Evolutionary conservation across 2,113 vertebrate species (phyloP), one percentile per base, ranked within the genome.

Genomic region (Peromyscus leucopus): DNA sequence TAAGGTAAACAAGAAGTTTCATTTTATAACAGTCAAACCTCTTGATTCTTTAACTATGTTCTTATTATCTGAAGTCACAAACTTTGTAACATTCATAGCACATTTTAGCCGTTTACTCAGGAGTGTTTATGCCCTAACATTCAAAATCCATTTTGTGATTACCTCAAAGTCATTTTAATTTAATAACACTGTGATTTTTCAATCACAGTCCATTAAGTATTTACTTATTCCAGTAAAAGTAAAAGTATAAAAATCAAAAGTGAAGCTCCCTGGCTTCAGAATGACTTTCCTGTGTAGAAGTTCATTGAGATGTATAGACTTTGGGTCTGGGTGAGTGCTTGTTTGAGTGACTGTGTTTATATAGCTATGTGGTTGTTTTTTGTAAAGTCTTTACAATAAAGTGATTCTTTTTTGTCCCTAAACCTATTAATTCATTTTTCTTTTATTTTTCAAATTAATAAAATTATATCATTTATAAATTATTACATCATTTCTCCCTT

Each of bases 91-190:
- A 91, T 69, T 87, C 16, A 51, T 75, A 83, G 3, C 33, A 65
- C 2, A 71, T 89, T 51, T 93, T 15, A 33, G 26, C 71, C 22
- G 28, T 78, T 92, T 78, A 48, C 16, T 46, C 10, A 59, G 36
- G n/a, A 11, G 42, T 0, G 1, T 91, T 89, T 69, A 42, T 55
- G 78, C 71, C 48, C 57, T 93, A 67, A 36, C 16, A 69, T 67
- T 92, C 36, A 59, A 46, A 16, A 36, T 91, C 19, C 4, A 31
- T 36, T 15, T 89, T 82, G 22, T 9, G 59, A 15, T 96, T 89
- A 93, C 28, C 83, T 88, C 42, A 76, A 39, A 36, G 31, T 80
- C 6, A 57, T 94, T 97, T 90, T 83, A 83, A 86, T 88, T 96
- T 86, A 86, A 36, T 89, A 76, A 91, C 4, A 15, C 51, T 89